Conservation (phyloP, 2,797 vertebrate genomes). For the Myotis findleyi region DNA sequence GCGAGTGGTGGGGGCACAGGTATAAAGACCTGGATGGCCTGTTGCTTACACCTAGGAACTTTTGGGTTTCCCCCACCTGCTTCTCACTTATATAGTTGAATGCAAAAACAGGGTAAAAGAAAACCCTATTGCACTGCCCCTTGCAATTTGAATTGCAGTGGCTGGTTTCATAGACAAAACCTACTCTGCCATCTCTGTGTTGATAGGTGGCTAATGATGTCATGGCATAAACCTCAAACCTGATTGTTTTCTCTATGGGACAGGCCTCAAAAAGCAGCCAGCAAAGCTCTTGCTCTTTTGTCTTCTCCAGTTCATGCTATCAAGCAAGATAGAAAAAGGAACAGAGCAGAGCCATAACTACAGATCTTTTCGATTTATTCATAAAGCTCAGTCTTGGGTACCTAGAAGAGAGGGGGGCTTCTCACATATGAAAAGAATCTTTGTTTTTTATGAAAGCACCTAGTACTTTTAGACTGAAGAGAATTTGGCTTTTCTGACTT, state of each 20-base stretch:
- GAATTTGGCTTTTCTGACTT: conserved; percentile 17
- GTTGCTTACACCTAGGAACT: background rate
- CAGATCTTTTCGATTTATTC: background rate
- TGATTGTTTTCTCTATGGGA: conserved; percentile 25
- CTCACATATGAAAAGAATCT: background rate
- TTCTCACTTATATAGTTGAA: background rate
- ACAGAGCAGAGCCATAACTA: background rate
- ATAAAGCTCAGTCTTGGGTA: background rate
- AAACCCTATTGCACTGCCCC: background rate
- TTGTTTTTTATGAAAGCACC: background rate
- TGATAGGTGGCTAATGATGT: conserved; percentile 65
- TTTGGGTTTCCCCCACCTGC: background rate
- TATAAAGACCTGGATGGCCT: background rate
- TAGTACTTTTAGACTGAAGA: background rate
- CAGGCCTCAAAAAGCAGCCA: conserved; percentile 9
- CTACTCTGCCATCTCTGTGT: background rate
- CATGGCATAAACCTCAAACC: conserved; percentile 29
- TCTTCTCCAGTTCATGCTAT: background rate
- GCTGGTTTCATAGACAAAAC: conserved; percentile 9
- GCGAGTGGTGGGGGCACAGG: background rate
- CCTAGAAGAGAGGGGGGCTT: background rate
- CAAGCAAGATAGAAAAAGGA: background rate
- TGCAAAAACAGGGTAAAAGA: background rate
- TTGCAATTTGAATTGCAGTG: background rate
- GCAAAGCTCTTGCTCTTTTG: background rate